Conservation (phyloP, 2,888 invertebrate genomes). For the Torymus aiolomorphi region DNA sequence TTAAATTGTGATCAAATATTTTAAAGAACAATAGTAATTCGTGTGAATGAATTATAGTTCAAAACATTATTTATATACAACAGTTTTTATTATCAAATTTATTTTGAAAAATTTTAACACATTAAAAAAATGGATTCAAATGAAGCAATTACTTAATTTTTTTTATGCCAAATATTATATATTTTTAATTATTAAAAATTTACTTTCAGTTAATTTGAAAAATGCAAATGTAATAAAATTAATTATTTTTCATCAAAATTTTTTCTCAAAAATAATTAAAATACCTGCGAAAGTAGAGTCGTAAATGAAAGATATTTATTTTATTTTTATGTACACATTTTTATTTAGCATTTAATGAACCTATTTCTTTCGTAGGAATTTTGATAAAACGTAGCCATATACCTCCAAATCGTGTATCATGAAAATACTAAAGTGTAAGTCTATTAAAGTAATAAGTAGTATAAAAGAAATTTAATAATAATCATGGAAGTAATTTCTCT, state of each 20-base stretch:
- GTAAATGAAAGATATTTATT: background rate
- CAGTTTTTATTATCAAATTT: too few species aligned
- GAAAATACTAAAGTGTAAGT: slow-evolving; percentile 18
- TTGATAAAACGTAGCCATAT: slow-evolving; percentile 17
- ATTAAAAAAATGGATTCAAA: too few species aligned
- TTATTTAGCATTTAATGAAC: slow-evolving; percentile 22
- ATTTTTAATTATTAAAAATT: too few species aligned
- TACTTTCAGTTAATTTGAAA: too few species aligned
- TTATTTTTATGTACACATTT: background rate
- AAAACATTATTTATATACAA: too few species aligned
- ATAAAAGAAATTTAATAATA: slow-evolving; percentile 25
- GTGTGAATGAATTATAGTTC: too few species aligned
- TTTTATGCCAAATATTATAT: too few species aligned
- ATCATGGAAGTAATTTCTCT: slow-evolving; percentile 26
- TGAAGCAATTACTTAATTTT: too few species aligned
- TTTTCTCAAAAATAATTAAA: slow-evolving; percentile 14
- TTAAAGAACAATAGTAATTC: too few species aligned
- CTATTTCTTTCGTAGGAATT: slow-evolving; percentile 21
- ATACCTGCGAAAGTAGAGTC: slow-evolving; percentile 11
- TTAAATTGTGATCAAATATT: background rate
- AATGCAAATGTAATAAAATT: too few species aligned
- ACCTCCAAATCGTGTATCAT: slow-evolving; percentile 29
- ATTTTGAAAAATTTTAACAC: too few species aligned
- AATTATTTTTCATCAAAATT: background rate
- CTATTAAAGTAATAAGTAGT: slow-evolving; percentile 19